Percentiles rank a stretch among this genome's conserved stretches.
Evolutionary conservation across 1,140 invertebrate species (phyloP).

Genomic region (Vollenhovia emeryi): DNA sequence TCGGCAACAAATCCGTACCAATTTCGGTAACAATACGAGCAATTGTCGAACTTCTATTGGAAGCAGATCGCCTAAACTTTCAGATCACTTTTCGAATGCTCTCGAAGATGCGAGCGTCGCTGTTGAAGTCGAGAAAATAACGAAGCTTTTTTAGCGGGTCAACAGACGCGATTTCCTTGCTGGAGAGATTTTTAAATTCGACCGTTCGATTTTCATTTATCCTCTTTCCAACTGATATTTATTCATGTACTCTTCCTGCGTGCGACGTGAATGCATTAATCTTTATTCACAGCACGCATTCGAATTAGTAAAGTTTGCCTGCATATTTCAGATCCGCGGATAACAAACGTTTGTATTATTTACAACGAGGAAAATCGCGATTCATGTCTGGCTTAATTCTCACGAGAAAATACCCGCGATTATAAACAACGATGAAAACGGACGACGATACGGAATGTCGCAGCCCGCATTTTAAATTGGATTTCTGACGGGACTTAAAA

Average conservation of each 20-base stretch:
- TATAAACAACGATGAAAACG: slow-evolving; percentile 46
- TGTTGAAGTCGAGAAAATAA: slow-evolving; percentile 29
- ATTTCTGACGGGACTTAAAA: slow-evolving; percentile 1
- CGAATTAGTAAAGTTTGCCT: slow-evolving; percentile 48
- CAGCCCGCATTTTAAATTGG: background rate
- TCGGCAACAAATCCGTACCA: slow-evolving; percentile 26
- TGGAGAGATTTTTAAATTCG: slow-evolving; percentile 43
- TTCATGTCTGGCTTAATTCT: slow-evolving; percentile 37
- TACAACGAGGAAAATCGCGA: slow-evolving; percentile 41
- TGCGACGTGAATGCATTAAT: slow-evolving; percentile 48
- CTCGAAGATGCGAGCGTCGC: slow-evolving; percentile 9
- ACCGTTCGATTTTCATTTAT: slow-evolving; percentile 49
- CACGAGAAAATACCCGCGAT: slow-evolving; percentile 34
- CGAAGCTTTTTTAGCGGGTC: slow-evolving; percentile 23
- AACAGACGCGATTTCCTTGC: background rate
- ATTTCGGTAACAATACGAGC: slow-evolving; percentile 43
- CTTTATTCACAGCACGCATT: slow-evolving; percentile 56
- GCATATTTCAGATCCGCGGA: slow-evolving; percentile 43
- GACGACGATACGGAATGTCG: background rate
- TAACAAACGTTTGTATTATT: slow-evolving; percentile 51
- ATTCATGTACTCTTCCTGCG: slow-evolving; percentile 22
- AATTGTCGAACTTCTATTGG: slow-evolving; percentile 10
- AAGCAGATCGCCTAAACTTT: slow-evolving; percentile 1
- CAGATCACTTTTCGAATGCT: background rate
- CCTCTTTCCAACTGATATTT: slow-evolving; percentile 24